phyloP scores from a whole-genome alignment of 1,140 invertebrate species.

The Eulimnadia texana region DNA sequence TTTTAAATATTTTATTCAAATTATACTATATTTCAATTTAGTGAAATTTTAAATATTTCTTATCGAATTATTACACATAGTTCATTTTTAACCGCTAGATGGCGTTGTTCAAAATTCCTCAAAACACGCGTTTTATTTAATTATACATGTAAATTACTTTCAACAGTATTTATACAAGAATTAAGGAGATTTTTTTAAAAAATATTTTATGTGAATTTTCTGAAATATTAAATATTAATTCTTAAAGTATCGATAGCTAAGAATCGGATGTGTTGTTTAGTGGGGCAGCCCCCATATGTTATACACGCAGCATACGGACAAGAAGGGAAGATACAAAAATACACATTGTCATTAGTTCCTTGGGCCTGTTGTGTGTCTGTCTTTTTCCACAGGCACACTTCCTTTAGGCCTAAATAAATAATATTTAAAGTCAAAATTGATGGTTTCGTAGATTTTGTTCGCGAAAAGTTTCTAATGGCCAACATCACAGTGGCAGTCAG shows the following conservation, averaged over 20 bases:
- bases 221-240: background rate
- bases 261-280: background rate
- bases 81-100: background rate
- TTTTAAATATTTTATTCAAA: background rate
- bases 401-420: background rate
- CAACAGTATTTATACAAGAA: background rate
- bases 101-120: background rate
- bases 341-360: background rate
- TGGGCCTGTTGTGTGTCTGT: background rate
- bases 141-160: background rate
- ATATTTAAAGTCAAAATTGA: background rate
- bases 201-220: background rate
- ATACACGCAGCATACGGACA: background rate
- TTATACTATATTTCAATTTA: background rate
- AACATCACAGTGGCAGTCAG: slow-evolving; percentile 40
- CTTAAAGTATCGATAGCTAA: background rate
- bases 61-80: background rate
- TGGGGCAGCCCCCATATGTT: background rate
- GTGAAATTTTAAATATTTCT: background rate
- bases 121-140: background rate
- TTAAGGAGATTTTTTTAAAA: background rate
- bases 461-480: slow-evolving; percentile 35
- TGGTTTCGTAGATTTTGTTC: background rate
- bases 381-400: background rate
- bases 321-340: background rate